Percentiles rank a stretch among this genome's conserved stretches.
phyloP scores from a whole-genome alignment of 2,797 vertebrate genomes.

The Pangasius macronema region DNA sequence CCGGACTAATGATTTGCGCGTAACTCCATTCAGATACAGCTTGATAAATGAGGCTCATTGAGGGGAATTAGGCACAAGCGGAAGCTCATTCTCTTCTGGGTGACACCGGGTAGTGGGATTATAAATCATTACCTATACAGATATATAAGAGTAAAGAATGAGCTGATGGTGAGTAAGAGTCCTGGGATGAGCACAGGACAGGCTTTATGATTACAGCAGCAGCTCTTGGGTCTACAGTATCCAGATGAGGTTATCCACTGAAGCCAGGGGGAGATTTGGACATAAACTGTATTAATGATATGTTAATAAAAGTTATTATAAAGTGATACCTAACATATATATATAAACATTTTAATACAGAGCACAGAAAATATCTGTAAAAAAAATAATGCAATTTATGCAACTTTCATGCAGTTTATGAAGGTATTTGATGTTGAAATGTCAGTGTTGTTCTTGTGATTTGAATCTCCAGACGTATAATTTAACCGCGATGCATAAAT shows the following conservation, averaged over 20 bases:
- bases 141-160: not conserved
- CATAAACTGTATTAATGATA: not conserved
- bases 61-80: not conserved
- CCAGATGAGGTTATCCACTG: not conserved
- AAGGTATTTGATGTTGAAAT: not conserved
- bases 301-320: not conserved
- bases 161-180: not conserved
- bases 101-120: not conserved
- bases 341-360: not conserved
- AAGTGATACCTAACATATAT: not conserved
- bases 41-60: not conserved
- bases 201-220: not conserved
- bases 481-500: no score
- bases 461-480: not conserved
- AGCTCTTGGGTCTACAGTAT: not conserved
- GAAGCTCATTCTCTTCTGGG: not conserved
- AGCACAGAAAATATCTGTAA: not conserved
- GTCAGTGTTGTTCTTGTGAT: not conserved
- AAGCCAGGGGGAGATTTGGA: not conserved
- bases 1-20: not conserved
- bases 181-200: not conserved
- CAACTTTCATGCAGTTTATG: not conserved
- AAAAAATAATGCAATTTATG: no score
- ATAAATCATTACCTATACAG: not conserved
- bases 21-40: not conserved